phyloP scores from a whole-genome alignment of 2,113 vertebrate genomes.

The Loxodonta africana region DNA sequence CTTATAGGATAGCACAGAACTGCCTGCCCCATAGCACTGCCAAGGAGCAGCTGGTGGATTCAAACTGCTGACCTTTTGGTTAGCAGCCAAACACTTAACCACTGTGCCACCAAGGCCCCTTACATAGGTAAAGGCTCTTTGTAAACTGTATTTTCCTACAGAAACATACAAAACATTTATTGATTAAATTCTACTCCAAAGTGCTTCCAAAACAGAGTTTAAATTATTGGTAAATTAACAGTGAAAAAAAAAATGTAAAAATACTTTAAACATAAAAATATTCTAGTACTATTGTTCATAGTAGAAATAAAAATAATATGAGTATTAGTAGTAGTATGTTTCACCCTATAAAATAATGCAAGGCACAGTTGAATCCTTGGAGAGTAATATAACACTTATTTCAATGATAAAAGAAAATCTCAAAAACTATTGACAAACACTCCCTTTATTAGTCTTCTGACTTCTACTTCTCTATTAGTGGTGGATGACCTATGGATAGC shows the following conservation, averaged over 20 bases:
- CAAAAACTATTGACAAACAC: neutral
- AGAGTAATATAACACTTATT: slow-evolving; percentile 1
- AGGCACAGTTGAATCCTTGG: neutral
- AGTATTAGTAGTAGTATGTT: slow-evolving; percentile 21
- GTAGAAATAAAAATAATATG: neutral
- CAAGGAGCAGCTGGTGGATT: too few species aligned
- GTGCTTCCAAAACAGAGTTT: neutral
- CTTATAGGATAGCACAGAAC: too few species aligned
- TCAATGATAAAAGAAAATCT: slow-evolving; percentile 1
- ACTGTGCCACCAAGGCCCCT: too few species aligned
- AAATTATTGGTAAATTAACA: neutral
- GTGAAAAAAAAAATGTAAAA: slow-evolving; percentile 8
- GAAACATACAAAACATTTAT: neutral
- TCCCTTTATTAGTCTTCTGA: neutral
- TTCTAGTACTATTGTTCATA: neutral
- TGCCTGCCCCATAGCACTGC: too few species aligned
- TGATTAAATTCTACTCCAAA: neutral
- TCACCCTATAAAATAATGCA: neutral
- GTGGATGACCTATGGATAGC: neutral
- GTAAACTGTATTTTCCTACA: neutral
- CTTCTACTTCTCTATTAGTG: neutral
- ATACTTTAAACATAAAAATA: slow-evolving; percentile 32
- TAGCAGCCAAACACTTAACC: too few species aligned
- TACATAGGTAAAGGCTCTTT: neutral
- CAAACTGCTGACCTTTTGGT: too few species aligned